Conservation (phyloP, 1,140 invertebrate species). For the Drosophila busckii region DNA sequence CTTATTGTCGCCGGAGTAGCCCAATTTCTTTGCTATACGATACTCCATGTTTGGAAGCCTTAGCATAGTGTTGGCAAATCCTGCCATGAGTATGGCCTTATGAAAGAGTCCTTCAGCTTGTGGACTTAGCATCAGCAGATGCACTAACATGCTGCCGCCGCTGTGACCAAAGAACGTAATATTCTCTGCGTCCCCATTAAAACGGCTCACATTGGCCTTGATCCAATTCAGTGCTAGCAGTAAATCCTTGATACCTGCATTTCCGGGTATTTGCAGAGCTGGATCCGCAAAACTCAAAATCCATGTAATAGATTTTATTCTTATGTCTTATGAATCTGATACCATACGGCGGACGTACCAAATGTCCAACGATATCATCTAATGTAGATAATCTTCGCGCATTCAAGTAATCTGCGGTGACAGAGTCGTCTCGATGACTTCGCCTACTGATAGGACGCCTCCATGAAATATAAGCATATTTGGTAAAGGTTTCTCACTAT, state of each 20-base stretch:
- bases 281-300: slow-evolving; percentile 83
- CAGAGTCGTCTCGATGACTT: slow-evolving; percentile 52
- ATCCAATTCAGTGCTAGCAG: slow-evolving; percentile 82
- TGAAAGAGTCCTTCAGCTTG: slow-evolving; percentile 80
- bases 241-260: slow-evolving; percentile 81
- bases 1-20: slow-evolving; percentile 50
- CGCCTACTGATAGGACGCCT: slow-evolving; percentile 82
- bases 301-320: slow-evolving; percentile 25
- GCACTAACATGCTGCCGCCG: slow-evolving; percentile 78
- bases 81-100: slow-evolving; percentile 82
- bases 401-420: slow-evolving; percentile 82
- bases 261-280: slow-evolving; percentile 81
- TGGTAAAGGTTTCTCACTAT: slow-evolving; percentile 71
- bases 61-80: slow-evolving; percentile 63
- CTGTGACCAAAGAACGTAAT: slow-evolving; percentile 81
- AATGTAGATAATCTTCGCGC: slow-evolving; percentile 79
- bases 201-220: slow-evolving; percentile 81
- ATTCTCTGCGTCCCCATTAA: slow-evolving; percentile 82
- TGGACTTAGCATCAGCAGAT: slow-evolving; percentile 57
- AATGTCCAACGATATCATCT: slow-evolving; percentile 79
- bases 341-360: slow-evolving; percentile 56
- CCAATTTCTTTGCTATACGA: slow-evolving; percentile 54
- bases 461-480: slow-evolving; percentile 87
- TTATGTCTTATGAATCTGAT: too few species aligned
- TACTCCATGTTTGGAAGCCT: slow-evolving; percentile 38